Evolutionary conservation across 1,140 invertebrate species (phyloP), one percentile per base, ranked within the genome.

Genomic region (Ephestia elutella): DNA sequence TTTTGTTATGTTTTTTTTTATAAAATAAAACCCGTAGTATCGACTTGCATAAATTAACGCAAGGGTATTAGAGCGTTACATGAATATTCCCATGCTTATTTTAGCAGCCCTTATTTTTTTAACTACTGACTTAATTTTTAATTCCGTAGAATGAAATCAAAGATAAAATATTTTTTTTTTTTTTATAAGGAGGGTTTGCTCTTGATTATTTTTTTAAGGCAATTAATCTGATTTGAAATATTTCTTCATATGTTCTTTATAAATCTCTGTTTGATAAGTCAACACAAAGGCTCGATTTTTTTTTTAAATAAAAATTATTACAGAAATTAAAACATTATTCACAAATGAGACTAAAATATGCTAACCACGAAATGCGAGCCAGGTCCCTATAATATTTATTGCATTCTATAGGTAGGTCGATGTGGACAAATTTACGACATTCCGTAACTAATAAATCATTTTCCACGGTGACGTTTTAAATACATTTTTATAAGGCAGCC

Each of bases 401-500:
- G 70, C 76, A 67, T 60, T 70, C 72, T 70, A 72, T 73, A 78
- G 74, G 75, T 80, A 80, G 77, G 70, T 70, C 68, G 66, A 69
- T 80, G 76, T 80, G 78, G 82, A 84, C 85, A 87, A 87, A 86
- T 86, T 86, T 87, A 87, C 75, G 83, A 86, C 74, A 77, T 73
- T 73, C 68, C 62, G 65, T 74, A 73, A 56, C 65, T 71, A 74
- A 86, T 88, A 88, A 88, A 88, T 88, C 82, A 88, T 84, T 86
- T 84, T 73, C 68, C 60, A 68, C 65, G 66, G 70, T 66, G 80
- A 83, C 83, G 68, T 86, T 88, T 88, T 86, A 88, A 88, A 88
- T 88, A 88, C 83, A 88, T 86, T 88, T 88, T 88, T 88, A 86
- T 88, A 86, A 75, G 76, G 72, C 71, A 78, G 73, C 79, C 70